A percentile compares a stretch with the other conserved stretches of the same genome.
Evolutionary conservation across 2,113 vertebrate species (phyloP).

Genomic region (Daubentonia madagascariensis): DNA sequence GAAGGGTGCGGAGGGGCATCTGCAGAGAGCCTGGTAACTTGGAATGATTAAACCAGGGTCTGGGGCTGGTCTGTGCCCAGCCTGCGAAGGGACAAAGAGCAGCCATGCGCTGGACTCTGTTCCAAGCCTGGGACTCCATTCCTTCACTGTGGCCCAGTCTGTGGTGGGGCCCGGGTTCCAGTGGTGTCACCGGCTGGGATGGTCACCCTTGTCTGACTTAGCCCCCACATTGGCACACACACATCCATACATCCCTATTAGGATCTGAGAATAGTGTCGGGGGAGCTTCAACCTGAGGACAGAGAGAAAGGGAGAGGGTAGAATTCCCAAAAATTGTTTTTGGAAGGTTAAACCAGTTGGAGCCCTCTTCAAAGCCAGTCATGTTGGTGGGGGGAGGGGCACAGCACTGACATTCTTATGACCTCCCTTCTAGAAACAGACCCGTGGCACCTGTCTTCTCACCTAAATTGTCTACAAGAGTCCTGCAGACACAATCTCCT

Average conservation of each 20-base stretch:
- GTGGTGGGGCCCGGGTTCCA: background rate
- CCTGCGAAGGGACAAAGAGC: constrained; percentile 11
- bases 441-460: background rate
- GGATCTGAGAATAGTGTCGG: background rate
- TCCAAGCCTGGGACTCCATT: background rate
- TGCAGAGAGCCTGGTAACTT: background rate
- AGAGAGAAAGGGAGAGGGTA: background rate
- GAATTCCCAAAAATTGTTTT: background rate
- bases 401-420: accelerated
- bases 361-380: background rate
- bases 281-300: background rate
- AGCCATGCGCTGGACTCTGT: background rate
- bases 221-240: background rate
- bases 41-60: background rate
- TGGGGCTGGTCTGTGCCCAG: background rate
- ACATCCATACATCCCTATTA: background rate
- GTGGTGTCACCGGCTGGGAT: background rate
- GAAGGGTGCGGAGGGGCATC: background rate
- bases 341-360: background rate
- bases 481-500: background rate
- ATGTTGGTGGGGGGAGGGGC: background rate
- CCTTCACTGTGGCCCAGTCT: background rate
- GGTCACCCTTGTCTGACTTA: background rate
- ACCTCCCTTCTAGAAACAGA: background rate
- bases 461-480: background rate